These are phyloP conservation scores for Echinarachnius parma DNA, from an alignment of 53 echinoderm and acorn worm genomes.

Conservation along the genomic window DNA sequence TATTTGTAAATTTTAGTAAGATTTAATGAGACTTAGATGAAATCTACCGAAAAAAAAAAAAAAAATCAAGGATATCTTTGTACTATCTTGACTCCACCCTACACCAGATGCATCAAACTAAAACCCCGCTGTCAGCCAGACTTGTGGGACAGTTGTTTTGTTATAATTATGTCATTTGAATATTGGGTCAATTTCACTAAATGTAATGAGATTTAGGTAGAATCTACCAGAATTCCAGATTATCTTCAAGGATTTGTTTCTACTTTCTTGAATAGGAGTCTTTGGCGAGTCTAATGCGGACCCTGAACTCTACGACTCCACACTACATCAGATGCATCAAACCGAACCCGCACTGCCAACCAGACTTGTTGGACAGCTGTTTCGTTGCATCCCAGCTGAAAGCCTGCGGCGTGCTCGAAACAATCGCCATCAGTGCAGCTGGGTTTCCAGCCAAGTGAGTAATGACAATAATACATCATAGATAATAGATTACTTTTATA, in stretches of 20 bases:
- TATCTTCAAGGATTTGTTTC: no score
- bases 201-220: no score
- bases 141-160: slow-evolving; percentile 65
- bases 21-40: no score
- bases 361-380: slow-evolving; percentile 61
- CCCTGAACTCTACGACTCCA: slow-evolving; percentile 65
- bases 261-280: slow-evolving; percentile 51
- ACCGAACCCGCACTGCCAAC: slow-evolving; percentile 66
- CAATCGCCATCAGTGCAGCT: slow-evolving; percentile 77
- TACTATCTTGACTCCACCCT: slow-evolving; percentile 45
- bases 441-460: slow-evolving; percentile 92
- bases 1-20: no score
- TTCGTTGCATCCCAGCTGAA: slow-evolving; percentile 80
- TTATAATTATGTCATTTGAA: no score
- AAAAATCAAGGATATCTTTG: no score
- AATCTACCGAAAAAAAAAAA: no score
- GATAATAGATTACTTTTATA: no score
- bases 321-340: slow-evolving; percentile 86
- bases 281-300: slow-evolving; percentile 70
- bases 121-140: slow-evolving; percentile 61
- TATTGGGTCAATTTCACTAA: no score
- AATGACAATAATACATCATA: no score
- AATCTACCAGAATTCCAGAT: no score
- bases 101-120: slow-evolving; percentile 85
- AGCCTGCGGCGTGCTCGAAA: slow-evolving; percentile 96